A percentile compares a stretch with the other conserved stretches of the same genome.
These are phyloP conservation scores for Pantherophis guttatus DNA, from an alignment of 2,113 vertebrate genomes.

Conservation along the genomic window DNA sequence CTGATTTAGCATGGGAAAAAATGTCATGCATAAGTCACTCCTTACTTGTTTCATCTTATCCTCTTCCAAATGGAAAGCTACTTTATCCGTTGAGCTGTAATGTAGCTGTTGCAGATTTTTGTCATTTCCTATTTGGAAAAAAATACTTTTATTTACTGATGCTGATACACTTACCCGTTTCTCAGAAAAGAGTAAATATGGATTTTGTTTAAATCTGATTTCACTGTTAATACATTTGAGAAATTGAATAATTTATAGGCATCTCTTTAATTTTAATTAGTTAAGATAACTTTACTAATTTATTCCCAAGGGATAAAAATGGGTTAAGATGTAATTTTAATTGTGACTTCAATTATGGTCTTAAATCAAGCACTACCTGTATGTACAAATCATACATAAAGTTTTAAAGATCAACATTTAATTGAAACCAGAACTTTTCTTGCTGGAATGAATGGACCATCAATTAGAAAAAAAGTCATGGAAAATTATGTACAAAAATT, in stretches of 20 bases:
- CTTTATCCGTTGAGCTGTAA: slow-evolving; percentile 20
- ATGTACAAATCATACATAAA: not conserved
- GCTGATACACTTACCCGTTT: not conserved
- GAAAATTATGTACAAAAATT: not conserved
- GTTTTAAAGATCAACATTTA: not conserved
- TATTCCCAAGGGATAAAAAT: not conserved
- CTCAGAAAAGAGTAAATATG: not conserved
- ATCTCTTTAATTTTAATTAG: not conserved
- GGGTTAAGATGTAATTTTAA: not conserved
- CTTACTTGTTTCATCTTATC: slow-evolving; percentile 36
- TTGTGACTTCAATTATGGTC: not conserved
- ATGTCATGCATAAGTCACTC: slow-evolving; percentile 27
- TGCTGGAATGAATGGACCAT: not conserved
- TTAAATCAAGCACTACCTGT: not conserved
- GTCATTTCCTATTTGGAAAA: slow-evolving; percentile 49
- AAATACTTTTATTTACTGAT: not conserved
- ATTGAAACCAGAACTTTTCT: not conserved
- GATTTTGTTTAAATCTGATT: not conserved
- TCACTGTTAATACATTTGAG: not conserved
- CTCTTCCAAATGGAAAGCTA: slow-evolving; percentile 10
- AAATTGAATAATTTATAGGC: not conserved
- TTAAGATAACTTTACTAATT: not conserved
- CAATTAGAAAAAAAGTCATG: not conserved
- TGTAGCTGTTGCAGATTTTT: slow-evolving; percentile 29
- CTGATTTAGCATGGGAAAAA: slow-evolving; percentile 31